Evolutionary conservation across 2,113 vertebrate species (phyloP), one percentile per base, ranked within the genome.

Genomic region (Osmerus mordax): DNA sequence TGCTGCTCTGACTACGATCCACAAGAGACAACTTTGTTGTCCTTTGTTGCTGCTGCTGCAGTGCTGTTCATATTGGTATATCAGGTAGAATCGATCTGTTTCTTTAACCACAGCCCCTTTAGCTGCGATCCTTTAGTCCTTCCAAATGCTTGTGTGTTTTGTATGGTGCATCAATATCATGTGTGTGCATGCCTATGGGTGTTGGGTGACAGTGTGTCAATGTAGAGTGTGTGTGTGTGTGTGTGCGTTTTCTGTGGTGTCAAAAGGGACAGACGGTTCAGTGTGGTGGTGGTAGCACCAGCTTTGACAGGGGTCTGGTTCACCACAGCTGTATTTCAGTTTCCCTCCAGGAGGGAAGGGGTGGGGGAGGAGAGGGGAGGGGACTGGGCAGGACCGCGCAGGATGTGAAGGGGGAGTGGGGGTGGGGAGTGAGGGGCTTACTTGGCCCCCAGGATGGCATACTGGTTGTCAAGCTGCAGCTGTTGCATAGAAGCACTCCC

Each of bases 401-500:
- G 86, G 91, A 92, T 89, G 91, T 90, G 78, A 71, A 60, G 69
- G 70, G 70, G 87, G 76, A 87, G 90, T 90, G 85, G 78, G 75
- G 90, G 90, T 83, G 91, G 55, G 56, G 16, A 72, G 88, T 86
- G 83, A 77, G 88, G 52, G 79, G 90, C 87, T 90, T 96, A 97
- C 90, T 98, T 97, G 87, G 96, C 94, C 89, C 94, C 96, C 84
- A 98, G 94, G 89, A 98, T 94, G 89, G 97, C 94, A 72, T 95
- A 97, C 92, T 97, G 97, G 95, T 98, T 98, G 92, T 97, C 97
- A 83, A 98, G 94, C 92, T 99, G 94, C 91, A 98, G 91, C 69
- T 96, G 95, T 91, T 96, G 94, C 90, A 93, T 87, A 81, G 95
- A 90, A 78, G 91, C 89, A 80, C 86, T 29, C 11, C 71, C 77